A percentile compares a stretch with the other conserved stretches of the same genome.
Conservation (phyloP, 2,888 invertebrate species). For the Herminia tarsipennalis region DNA sequence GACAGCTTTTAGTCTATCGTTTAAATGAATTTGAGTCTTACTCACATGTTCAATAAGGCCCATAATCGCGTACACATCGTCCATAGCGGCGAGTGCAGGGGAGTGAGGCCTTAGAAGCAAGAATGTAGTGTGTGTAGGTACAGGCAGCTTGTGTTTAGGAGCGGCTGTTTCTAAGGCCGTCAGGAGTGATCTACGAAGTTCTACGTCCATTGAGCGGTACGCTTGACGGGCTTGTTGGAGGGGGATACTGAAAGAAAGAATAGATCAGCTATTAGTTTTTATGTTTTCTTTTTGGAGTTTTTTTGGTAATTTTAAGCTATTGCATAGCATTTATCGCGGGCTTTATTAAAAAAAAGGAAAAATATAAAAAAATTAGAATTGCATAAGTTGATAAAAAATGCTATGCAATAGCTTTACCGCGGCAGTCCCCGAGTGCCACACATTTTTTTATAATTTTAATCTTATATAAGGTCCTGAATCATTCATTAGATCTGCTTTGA, state of each 20-base stretch:
- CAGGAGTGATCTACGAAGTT: conserved; percentile 91
- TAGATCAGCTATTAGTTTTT: too few relatives aligned
- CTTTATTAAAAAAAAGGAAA: too few relatives aligned
- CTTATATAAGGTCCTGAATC: too few relatives aligned
- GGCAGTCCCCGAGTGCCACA: too few relatives aligned
- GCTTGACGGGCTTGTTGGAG: conserved; percentile 94
- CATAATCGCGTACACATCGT: conserved; percentile 92
- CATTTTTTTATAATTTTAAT: too few relatives aligned
- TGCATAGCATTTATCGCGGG: too few relatives aligned
- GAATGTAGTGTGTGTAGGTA: conserved; percentile 91
- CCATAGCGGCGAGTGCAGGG: conserved; percentile 92
- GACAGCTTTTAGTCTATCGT: conserved; percentile 88
- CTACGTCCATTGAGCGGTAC: conserved; percentile 95
- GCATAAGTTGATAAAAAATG: too few relatives aligned
- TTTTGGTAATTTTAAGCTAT: too few relatives aligned
- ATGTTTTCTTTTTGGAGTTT: too few relatives aligned
- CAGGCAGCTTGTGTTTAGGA: conserved; percentile 88
- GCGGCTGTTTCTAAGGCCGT: conserved; percentile 88
- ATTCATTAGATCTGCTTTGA: too few relatives aligned
- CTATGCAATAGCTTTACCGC: too few relatives aligned
- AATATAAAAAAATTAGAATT: too few relatives aligned
- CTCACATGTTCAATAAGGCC: conserved; percentile 91
- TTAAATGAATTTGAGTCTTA: conserved; percentile 11
- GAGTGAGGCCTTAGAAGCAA: conserved; percentile 93
- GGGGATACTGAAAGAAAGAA: conserved; percentile 89